Conservation (phyloP, 2,113 vertebrate species). For the Neotoma lepida region DNA sequence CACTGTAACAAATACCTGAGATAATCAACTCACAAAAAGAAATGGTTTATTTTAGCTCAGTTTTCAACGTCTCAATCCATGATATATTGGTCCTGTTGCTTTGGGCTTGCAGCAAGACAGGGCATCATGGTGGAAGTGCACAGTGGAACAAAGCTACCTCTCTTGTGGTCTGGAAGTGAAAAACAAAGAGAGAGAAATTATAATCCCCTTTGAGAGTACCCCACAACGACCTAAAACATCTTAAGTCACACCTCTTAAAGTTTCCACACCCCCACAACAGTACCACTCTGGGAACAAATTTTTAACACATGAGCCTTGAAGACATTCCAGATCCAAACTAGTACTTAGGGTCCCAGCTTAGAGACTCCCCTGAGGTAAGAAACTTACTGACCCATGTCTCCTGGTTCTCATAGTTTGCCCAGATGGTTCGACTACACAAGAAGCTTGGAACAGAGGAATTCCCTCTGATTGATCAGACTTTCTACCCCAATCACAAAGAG, state of each 20-base stretch:
- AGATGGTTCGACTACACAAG: constrained; percentile 92
- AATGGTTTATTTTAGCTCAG: background rate
- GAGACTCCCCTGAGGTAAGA: background rate
- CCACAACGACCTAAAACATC: background rate
- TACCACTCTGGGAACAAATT: background rate
- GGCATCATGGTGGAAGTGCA: background rate
- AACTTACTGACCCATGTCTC: constrained; percentile 8
- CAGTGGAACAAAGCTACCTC: background rate
- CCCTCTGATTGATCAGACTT: constrained; percentile 94
- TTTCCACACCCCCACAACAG: background rate
- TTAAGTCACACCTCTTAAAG: background rate
- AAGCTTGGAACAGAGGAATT: constrained; percentile 92
- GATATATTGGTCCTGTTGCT: background rate
- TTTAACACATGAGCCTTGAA: background rate
- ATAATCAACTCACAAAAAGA: background rate
- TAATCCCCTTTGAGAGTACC: background rate
- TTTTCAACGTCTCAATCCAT: background rate
- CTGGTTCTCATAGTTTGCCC: constrained; percentile 89
- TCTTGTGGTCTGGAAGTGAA: background rate
- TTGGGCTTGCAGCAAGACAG: background rate
- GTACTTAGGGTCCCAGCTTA: background rate
- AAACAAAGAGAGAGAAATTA: background rate
- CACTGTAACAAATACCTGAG: background rate
- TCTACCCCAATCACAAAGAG: constrained; percentile 95
- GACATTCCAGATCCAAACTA: constrained; percentile 8